Conservation (phyloP, 2,797 vertebrate genomes). For the Rhadinocentrus ornatus region DNA sequence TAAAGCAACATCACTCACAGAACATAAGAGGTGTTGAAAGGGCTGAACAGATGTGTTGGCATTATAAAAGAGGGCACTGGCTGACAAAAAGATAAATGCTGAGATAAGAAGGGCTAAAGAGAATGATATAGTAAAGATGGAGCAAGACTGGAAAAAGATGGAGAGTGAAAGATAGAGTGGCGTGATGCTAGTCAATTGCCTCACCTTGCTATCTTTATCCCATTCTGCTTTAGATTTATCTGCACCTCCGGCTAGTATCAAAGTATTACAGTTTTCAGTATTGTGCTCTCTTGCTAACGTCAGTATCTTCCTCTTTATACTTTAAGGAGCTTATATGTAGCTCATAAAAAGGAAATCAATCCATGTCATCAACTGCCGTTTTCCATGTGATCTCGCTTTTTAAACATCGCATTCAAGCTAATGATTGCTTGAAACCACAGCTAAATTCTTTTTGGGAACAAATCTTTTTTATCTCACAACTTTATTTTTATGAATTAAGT, state of each 20-base stretch:
- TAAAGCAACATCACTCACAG: constrained; percentile 61
- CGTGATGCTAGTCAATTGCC: constrained; percentile 49
- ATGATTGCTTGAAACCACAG: background rate
- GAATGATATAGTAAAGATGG: constrained; percentile 63
- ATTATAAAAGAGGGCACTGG: constrained; percentile 45
- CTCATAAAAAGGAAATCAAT: constrained; percentile 48
- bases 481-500: constrained; percentile 1
- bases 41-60: constrained; percentile 53
- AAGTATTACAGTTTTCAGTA: constrained; percentile 33
- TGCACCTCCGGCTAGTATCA: constrained; percentile 44
- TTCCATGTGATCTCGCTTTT: constrained; percentile 34
- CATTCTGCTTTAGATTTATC: constrained; percentile 54
- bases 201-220: constrained; percentile 67
- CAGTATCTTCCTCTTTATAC: constrained; percentile 37
- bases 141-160: constrained; percentile 49
- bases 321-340: constrained; percentile 36
- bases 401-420: background rate
- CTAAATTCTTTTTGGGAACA: background rate
- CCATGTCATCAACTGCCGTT: constrained; percentile 32
- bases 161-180: constrained; percentile 56
- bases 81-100: constrained; percentile 73
- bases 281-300: constrained; percentile 21
- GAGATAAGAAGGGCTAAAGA: constrained; percentile 59
- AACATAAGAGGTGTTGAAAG: constrained; percentile 46
- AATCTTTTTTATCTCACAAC: background rate